Conservation (phyloP, 1,140 invertebrate genomes). For the Tribolium madens region DNA sequence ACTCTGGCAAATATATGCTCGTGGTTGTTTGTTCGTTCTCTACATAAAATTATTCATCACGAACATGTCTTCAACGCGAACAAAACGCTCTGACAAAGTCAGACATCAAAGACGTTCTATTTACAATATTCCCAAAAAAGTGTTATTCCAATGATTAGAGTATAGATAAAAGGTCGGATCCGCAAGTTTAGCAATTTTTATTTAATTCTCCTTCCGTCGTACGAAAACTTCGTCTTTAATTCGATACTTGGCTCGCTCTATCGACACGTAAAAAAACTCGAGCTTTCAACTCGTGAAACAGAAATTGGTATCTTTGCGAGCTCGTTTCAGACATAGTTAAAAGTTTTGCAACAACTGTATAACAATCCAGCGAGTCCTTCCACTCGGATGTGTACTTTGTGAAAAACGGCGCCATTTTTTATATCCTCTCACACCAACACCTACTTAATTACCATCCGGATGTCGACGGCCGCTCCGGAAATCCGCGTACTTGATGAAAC, state of each 20-base stretch:
- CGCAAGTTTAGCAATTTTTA: too few relatives aligned
- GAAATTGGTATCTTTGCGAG: slow-evolving; percentile 16
- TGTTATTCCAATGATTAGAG: neutral
- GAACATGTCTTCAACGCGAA: neutral
- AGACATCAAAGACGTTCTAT: neutral
- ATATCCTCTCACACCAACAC: neutral
- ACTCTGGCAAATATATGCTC: neutral
- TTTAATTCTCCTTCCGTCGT: neutral
- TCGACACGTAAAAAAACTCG: neutral
- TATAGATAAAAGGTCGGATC: neutral
- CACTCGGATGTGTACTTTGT: neutral
- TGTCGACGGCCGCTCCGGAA: neutral
- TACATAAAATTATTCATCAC: neutral
- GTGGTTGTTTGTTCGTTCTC: neutral
- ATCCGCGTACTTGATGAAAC: neutral
- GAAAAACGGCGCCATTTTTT: too few relatives aligned
- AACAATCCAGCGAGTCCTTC: neutral
- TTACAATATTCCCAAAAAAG: neutral
- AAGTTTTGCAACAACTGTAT: slow-evolving; percentile 3
- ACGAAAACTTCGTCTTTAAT: neutral
- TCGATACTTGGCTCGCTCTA: neutral
- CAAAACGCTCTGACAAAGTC: neutral
- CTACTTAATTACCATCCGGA: neutral
- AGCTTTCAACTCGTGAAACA: neutral
- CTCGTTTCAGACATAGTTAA: slow-evolving; percentile 16